Conservation (phyloP, 2,113 vertebrate species). For the Alces alces region DNA sequence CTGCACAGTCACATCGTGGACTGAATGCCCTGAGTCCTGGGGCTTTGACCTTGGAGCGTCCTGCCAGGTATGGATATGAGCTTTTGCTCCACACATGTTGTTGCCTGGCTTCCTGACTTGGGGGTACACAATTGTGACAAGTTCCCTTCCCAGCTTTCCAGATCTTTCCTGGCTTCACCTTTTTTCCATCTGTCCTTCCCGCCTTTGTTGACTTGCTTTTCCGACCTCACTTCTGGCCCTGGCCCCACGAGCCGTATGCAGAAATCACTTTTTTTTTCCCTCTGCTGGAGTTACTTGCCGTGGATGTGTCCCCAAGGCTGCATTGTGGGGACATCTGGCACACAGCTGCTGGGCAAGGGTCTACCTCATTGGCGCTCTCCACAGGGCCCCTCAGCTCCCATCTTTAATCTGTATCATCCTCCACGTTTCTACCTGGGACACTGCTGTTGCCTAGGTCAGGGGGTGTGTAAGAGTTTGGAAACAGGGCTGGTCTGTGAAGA, state of each 20-base stretch:
- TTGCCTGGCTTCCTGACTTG: neutral
- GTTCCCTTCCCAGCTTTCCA: neutral
- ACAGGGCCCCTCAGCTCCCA: neutral
- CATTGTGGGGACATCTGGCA: conserved; percentile 35
- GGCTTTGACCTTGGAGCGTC: neutral
- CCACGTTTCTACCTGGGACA: neutral
- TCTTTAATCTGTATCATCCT: neutral
- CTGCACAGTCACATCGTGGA: neutral
- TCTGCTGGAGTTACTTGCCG: neutral
- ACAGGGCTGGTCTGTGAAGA: neutral
- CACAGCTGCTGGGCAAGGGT: conserved; percentile 31
- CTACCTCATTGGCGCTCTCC: neutral
- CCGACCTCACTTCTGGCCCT: neutral
- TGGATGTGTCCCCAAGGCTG: neutral
- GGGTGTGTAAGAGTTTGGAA: neutral
- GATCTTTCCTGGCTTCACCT: neutral
- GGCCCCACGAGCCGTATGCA: neutral
- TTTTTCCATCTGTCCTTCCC: neutral
- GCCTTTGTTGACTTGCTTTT: neutral
- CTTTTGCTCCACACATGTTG: neutral
- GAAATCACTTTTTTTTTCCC: neutral
- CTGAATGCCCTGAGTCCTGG: neutral
- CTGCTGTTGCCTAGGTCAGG: neutral
- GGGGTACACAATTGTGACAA: neutral
- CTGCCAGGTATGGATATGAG: too few species aligned